A percentile compares a stretch with the other conserved stretches of the same genome.
Conservation (phyloP, 2,888 invertebrate species). For the Unio pictorum region DNA sequence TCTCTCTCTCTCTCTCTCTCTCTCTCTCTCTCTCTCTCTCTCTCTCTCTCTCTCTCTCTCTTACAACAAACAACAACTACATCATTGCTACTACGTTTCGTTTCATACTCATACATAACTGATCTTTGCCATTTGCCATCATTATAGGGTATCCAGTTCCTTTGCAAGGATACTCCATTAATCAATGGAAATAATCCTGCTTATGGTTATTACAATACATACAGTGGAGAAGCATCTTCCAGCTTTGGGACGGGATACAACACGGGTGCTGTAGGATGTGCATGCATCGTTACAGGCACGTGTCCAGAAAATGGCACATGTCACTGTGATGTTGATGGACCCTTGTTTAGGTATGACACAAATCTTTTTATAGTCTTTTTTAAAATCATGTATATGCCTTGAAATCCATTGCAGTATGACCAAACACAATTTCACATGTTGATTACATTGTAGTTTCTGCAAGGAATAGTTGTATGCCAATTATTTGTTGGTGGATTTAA, state of each 20-base stretch:
- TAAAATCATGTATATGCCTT: too few relatives aligned
- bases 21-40: too few relatives aligned
- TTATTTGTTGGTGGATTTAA: too few relatives aligned
- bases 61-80: too few relatives aligned
- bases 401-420: too few relatives aligned
- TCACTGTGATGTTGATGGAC: conserved; percentile 49
- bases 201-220: conserved; percentile 26
- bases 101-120: neutral
- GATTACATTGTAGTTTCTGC: too few relatives aligned
- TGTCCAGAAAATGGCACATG: conserved; percentile 45
- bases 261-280: conserved; percentile 37
- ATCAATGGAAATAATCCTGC: conserved; percentile 21
- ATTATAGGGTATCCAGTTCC: conserved; percentile 45
- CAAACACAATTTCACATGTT: too few relatives aligned
- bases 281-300: conserved; percentile 43
- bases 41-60: too few relatives aligned
- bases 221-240: conserved; percentile 21
- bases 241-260: conserved; percentile 44
- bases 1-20: too few relatives aligned
- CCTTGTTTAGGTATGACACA: conserved; percentile 24
- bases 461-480: too few relatives aligned
- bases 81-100: neutral
- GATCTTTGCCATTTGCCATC: neutral
- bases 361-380: too few relatives aligned
- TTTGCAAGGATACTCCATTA: conserved; percentile 46